These are phyloP conservation scores for Budorcas taxicolor DNA, from an alignment of 2,113 vertebrate species.

Conservation along the genomic window DNA sequence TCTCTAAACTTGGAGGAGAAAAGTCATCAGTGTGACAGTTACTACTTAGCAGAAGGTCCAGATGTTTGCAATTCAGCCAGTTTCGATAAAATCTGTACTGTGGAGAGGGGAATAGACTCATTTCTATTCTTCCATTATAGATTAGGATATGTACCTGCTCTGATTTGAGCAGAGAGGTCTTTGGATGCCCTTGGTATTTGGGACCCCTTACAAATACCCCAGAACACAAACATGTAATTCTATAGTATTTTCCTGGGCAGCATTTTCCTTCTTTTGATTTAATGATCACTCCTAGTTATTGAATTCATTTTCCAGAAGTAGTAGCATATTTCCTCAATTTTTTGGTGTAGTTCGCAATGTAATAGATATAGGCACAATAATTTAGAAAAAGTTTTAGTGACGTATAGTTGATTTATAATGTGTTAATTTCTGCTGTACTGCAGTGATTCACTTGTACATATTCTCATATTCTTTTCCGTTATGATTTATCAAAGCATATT, in stretches of 20 bases:
- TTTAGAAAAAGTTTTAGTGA: background rate
- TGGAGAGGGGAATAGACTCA: background rate
- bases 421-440: background rate
- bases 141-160: background rate
- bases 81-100: background rate
- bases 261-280: background rate
- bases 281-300: background rate
- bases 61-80: background rate
- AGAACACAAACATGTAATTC: background rate
- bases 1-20: background rate
- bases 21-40: background rate
- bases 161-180: background rate
- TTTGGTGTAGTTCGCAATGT: background rate
- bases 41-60: background rate
- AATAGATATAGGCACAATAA: background rate
- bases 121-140: background rate
- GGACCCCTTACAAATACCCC: background rate
- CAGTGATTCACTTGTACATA: background rate
- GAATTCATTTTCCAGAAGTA: background rate
- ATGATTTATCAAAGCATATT: background rate
- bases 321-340: background rate
- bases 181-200: background rate
- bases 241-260: background rate
- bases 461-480: background rate
- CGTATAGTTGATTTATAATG: background rate